A percentile compares a stretch with the other conserved stretches of the same genome.
phyloP scores from a whole-genome alignment of 2,113 vertebrate species.

The Chamaea fasciata region DNA sequence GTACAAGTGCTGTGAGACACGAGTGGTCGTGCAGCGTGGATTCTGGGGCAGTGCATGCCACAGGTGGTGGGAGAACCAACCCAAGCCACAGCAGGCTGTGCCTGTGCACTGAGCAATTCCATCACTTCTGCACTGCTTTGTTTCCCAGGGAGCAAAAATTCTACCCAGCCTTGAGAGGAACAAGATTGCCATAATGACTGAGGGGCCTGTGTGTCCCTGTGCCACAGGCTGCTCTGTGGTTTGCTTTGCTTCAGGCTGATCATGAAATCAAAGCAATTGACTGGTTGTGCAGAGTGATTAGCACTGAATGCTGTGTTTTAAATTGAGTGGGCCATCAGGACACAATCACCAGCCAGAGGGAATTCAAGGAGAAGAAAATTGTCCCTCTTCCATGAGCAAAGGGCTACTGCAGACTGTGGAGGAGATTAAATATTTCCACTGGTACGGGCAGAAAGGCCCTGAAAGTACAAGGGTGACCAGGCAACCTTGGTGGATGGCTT shows the following conservation, averaged over 20 bases:
- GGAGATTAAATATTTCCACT: background rate
- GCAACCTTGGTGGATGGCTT: background rate
- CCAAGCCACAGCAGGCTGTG: fast-evolving
- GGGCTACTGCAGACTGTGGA: background rate
- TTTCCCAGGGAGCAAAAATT: background rate
- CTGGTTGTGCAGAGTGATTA: background rate
- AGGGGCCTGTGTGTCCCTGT: background rate
- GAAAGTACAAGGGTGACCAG: background rate
- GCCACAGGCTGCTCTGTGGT: background rate
- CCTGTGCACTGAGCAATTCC: background rate
- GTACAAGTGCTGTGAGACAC: background rate
- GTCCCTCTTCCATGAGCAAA: background rate
- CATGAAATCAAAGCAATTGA: background rate
- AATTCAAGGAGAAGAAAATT: background rate
- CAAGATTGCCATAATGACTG: background rate
- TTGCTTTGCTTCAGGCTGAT: background rate
- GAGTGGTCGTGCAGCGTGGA: fast-evolving
- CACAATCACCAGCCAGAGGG: background rate
- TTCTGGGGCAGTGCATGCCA: background rate
- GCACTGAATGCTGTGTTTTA: background rate
- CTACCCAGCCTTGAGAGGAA: background rate
- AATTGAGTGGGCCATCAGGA: background rate
- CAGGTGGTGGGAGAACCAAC: background rate
- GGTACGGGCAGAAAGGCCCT: background rate
- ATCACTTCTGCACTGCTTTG: background rate